Base-by-base conservation (phyloP, 2,888 invertebrate species). In the Trissolcus japonicus region DNA sequence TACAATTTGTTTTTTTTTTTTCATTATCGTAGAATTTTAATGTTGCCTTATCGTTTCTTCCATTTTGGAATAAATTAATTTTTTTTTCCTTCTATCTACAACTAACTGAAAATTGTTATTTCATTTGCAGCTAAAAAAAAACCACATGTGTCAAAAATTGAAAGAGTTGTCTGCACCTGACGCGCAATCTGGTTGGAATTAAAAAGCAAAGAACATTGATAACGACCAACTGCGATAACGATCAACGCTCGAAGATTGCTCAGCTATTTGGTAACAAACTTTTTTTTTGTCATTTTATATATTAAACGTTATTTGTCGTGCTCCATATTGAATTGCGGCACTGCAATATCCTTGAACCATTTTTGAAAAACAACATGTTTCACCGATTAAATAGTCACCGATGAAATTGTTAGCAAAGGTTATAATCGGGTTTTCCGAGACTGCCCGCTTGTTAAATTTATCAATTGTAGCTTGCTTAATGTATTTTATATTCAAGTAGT, bases 231-330 rank as follows among this genome's bases (percentile, higher is more conserved):
- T 41, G 41, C 14, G 72, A 72, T 65, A 72, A 72, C 46, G 19
- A 57, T 65, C 55, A 41, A 11, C 53, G 29, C 50, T 53, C 53
- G 17, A 57, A 63, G 63, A 65, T 72, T 72, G 54, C 48, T n/a
- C 21, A 48, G 65, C 54, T 69, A 59, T 72, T 54, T 65, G 54
- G 48, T 65, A 60, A 72, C 57, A 62, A n/a, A 72, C 65, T 65
- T 9, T 41, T 35, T 7, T 35, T 35, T 35, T 35, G 6, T 35
- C 1, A 11, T 9, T 11, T 7, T 35, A 1, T 9, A 6, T 35
- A 35, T 35, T 35, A 7, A 35, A 35, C 6, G 4, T 35, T 4
- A 9, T 35, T 35, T 35, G 35, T 35, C 35, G 7, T 35, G 35
- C 29, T 29, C 29, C 35, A 35, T 35, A 9, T 35, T 11, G 35